A percentile compares a stretch with the other conserved stretches of the same genome.
These are phyloP conservation scores for Cephalopholis sonnerati DNA, from an alignment of 2,113 vertebrate species.

Conservation along the genomic window DNA sequence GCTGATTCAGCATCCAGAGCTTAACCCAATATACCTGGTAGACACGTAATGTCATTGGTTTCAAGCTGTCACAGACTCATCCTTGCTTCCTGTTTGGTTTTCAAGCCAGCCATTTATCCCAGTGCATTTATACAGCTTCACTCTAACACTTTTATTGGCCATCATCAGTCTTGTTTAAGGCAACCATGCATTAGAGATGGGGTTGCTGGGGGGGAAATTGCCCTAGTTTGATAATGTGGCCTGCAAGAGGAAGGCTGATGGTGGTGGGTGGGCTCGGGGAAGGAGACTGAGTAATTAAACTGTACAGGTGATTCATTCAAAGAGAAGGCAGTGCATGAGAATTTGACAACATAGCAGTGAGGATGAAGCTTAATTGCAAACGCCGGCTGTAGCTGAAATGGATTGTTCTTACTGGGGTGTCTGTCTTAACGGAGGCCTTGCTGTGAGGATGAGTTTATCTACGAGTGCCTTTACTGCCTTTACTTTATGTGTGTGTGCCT, in stretches of 20 bases:
- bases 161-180: constrained; percentile 79
- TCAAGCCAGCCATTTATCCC: constrained; percentile 55
- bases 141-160: constrained; percentile 68
- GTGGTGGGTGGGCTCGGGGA: constrained; percentile 69
- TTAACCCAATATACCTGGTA: constrained; percentile 31
- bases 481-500: constrained; percentile 39
- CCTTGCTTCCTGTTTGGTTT: constrained; percentile 64
- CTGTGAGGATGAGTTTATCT: constrained; percentile 67
- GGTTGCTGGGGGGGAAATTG: constrained; percentile 69
- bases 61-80: constrained; percentile 61
- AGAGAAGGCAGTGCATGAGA: constrained; percentile 71
- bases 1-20: constrained; percentile 60
- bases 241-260: constrained; percentile 70
- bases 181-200: constrained; percentile 65
- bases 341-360: constrained; percentile 72
- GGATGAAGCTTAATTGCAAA: constrained; percentile 78
- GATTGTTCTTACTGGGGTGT: constrained; percentile 73
- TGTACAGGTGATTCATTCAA: constrained; percentile 83
- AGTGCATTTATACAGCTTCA: constrained; percentile 74
- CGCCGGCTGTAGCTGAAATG: constrained; percentile 67
- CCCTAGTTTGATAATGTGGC: constrained; percentile 79
- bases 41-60: constrained; percentile 51
- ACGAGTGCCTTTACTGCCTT: constrained; percentile 42
- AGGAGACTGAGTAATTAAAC: constrained; percentile 84
- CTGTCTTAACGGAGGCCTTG: constrained; percentile 62